phyloP scores from a whole-genome alignment of 2,113 vertebrate species.

The Coregonus clupeaformis region DNA sequence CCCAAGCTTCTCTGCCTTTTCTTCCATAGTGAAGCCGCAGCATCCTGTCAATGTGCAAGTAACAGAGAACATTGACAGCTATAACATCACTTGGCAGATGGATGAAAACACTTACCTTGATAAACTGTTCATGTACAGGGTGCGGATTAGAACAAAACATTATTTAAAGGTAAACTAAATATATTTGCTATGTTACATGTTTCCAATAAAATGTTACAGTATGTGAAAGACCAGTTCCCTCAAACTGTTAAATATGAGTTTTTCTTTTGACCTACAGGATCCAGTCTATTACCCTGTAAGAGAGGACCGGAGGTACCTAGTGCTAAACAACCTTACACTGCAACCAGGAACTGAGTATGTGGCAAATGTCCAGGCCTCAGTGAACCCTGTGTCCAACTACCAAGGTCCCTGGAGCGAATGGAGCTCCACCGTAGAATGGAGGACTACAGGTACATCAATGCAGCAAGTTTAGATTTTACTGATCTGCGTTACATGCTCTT shows the following conservation, averaged over 20 bases:
- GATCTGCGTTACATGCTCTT: too few species aligned
- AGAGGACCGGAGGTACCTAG: slow-evolving; percentile 47
- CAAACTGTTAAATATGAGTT: background rate
- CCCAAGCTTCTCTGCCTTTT: slow-evolving; percentile 13
- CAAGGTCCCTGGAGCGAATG: slow-evolving; percentile 86
- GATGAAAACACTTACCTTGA: slow-evolving; percentile 14
- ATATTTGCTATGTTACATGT: background rate
- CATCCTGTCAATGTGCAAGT: slow-evolving; percentile 76
- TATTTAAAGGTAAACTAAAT: slow-evolving; percentile 66
- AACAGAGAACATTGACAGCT: slow-evolving; percentile 36
- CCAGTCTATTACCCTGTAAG: slow-evolving; percentile 29
- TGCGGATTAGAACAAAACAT: slow-evolving; percentile 72
- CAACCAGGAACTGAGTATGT: slow-evolving; percentile 47
- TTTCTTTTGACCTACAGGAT: slow-evolving; percentile 51
- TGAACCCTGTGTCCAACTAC: background rate
- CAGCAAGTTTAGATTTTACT: background rate
- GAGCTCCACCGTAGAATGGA: slow-evolving; percentile 58
- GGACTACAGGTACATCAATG: background rate
- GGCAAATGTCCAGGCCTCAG: slow-evolving; percentile 75
- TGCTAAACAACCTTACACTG: slow-evolving; percentile 56
- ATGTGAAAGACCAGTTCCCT: background rate
- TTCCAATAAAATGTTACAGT: background rate
- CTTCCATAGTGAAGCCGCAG: slow-evolving; percentile 77
- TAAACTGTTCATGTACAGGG: slow-evolving; percentile 66
- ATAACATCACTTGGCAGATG: slow-evolving; percentile 83